A percentile compares a stretch with the other conserved stretches of the same genome.
Conservation (phyloP, 2,797 vertebrate genomes). For the Enteromius thamalakanensis region DNA sequence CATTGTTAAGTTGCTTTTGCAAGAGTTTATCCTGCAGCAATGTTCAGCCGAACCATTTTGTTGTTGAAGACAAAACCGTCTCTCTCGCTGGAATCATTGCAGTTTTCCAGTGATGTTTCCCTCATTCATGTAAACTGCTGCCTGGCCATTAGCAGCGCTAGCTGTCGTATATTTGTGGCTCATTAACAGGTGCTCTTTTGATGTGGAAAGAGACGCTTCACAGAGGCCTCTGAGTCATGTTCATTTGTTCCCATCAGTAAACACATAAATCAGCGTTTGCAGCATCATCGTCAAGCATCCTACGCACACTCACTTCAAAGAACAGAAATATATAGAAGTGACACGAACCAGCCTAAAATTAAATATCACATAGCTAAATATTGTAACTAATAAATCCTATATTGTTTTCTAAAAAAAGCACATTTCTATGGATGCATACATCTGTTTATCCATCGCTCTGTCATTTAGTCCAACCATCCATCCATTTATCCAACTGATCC, state of each 20-base stretch:
- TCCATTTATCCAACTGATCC: not conserved
- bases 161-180: conserved; percentile 20
- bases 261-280: conserved; percentile 36
- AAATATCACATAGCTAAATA: not conserved
- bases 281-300: conserved; percentile 19
- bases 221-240: conserved; percentile 31
- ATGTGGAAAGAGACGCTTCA: conserved; percentile 38
- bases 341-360: not conserved
- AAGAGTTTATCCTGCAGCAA: not conserved
- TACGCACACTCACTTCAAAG: conserved; percentile 1
- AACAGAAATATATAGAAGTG: not conserved
- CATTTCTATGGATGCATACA: not conserved
- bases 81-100: not conserved
- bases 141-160: conserved; percentile 16
- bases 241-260: conserved; percentile 35
- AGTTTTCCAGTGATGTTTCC: conserved; percentile 6
- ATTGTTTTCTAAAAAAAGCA: not conserved
- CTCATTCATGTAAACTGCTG: conserved; percentile 61
- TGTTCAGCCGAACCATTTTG: not conserved
- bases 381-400: not conserved
- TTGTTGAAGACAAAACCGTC: not conserved
- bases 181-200: conserved; percentile 28
- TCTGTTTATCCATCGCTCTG: not conserved
- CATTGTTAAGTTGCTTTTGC: conserved; percentile 6
- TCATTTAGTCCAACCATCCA: not conserved